Evolutionary conservation across 1,140 invertebrate species (phyloP).

Genomic region (Coenobita brevimanus): DNA sequence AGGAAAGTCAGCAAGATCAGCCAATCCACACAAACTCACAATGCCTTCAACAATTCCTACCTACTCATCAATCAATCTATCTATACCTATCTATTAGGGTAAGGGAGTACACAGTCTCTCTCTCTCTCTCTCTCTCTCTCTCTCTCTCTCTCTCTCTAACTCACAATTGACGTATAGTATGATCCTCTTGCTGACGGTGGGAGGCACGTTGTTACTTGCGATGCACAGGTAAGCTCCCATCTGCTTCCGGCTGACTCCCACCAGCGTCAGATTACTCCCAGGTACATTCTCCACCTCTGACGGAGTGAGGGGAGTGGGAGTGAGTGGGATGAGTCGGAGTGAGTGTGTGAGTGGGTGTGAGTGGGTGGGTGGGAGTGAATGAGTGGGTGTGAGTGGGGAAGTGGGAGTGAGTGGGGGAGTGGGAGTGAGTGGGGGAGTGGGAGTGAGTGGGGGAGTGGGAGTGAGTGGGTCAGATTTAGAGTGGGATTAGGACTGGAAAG

Average conservation of each 20-base stretch:
- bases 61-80: not conserved
- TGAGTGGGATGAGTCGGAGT: not conserved
- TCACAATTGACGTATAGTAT: conserved; percentile 91
- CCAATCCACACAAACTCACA: too few relatives aligned
- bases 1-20: too few relatives aligned
- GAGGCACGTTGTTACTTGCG: conserved; percentile 90
- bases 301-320: not conserved
- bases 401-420: not conserved
- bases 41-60: not conserved
- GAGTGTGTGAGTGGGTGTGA: not conserved
- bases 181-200: conserved; percentile 89
- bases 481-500: not conserved
- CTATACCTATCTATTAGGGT: conserved; percentile 16
- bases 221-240: conserved; percentile 92
- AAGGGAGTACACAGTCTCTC: conserved; percentile 8
- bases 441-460: not conserved
- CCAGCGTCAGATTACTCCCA: conserved; percentile 33
- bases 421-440: not conserved
- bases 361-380: not conserved
- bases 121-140: not conserved
- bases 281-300: conserved; percentile 24
- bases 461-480: not conserved
- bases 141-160: conserved; percentile 72
- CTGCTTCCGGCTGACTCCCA: conserved; percentile 74
- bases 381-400: too few relatives aligned